Evolutionary conservation across 2,797 vertebrate species (phyloP).

Genomic region (Pseudochirops cupreus): DNA sequence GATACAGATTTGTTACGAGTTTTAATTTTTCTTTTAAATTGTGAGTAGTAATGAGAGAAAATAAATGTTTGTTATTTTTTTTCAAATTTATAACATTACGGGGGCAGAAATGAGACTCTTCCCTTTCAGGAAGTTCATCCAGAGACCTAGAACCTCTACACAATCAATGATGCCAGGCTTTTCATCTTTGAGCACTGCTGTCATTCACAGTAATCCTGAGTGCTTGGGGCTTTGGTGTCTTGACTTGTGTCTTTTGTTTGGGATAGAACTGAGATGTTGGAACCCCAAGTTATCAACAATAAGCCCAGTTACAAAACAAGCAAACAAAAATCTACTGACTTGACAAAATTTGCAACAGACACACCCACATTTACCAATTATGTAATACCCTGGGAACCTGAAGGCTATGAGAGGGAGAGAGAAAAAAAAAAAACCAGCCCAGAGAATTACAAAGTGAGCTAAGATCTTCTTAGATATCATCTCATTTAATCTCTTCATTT

Average conservation of each 20-base stretch:
- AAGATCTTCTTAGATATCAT: background rate
- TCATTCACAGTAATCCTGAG: background rate
- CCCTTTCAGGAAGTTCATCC: constrained; percentile 48
- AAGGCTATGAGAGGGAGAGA: background rate
- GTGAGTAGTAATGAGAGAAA: background rate
- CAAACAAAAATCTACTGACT: constrained; percentile 55
- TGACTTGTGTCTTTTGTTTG: background rate
- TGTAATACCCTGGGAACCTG: constrained; percentile 4
- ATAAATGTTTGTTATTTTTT: background rate
- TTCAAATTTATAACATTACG: background rate
- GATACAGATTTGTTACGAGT: background rate
- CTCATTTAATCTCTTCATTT: background rate
- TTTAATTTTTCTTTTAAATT: background rate
- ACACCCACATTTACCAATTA: constrained; percentile 46
- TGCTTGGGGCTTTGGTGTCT: constrained; percentile 7
- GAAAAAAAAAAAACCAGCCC: background rate
- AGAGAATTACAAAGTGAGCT: background rate
- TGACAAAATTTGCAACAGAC: constrained; percentile 21
- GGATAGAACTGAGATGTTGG: background rate
- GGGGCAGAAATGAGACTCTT: background rate
- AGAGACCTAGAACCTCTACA: constrained; percentile 29
- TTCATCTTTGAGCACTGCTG: background rate
- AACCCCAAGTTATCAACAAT: constrained; percentile 47
- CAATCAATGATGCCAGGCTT: background rate
- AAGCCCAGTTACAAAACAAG: constrained; percentile 65